phyloP scores from a whole-genome alignment of 2,797 vertebrate species.

The Sebastes oblongus region DNA sequence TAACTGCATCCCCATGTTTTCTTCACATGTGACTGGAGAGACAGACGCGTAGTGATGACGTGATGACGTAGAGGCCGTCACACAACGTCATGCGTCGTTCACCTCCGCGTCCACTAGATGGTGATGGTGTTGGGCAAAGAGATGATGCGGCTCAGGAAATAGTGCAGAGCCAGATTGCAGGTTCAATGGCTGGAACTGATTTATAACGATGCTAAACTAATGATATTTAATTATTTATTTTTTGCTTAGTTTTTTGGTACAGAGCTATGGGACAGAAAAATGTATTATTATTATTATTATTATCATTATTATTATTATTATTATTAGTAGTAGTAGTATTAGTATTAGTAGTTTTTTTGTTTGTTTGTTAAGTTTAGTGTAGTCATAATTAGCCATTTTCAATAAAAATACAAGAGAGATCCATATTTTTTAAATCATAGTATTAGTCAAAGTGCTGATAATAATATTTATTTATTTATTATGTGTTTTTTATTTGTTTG shows the following conservation, averaged over 20 bases:
- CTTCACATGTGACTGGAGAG: conserved; percentile 57
- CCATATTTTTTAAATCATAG: neutral
- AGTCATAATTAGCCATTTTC: neutral
- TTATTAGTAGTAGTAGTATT: no score
- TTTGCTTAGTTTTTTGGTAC: neutral
- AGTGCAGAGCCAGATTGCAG: neutral
- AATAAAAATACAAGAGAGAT: neutral
- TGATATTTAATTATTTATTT: neutral
- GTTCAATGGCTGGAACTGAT: neutral
- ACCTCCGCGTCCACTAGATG: conserved; percentile 21
- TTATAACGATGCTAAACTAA: neutral
- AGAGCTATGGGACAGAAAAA: neutral
- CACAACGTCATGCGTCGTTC: fast-evolving
- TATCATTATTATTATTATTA: neutral
- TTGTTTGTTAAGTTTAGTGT: neutral
- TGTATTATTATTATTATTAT: no score
- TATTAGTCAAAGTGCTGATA: no score
- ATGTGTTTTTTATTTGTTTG: no score
- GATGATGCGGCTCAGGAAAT: neutral
- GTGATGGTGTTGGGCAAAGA: neutral
- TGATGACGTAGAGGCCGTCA: fast-evolving
- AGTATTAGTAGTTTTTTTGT: neutral
- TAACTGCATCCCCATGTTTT: conserved; percentile 14
- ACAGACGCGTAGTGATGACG: conserved; percentile 60
- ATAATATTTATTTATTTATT: no score